These are phyloP conservation scores for Amphiduros pacificus DNA, from an alignment of 2,888 invertebrate genomes.

Conservation along the genomic window DNA sequence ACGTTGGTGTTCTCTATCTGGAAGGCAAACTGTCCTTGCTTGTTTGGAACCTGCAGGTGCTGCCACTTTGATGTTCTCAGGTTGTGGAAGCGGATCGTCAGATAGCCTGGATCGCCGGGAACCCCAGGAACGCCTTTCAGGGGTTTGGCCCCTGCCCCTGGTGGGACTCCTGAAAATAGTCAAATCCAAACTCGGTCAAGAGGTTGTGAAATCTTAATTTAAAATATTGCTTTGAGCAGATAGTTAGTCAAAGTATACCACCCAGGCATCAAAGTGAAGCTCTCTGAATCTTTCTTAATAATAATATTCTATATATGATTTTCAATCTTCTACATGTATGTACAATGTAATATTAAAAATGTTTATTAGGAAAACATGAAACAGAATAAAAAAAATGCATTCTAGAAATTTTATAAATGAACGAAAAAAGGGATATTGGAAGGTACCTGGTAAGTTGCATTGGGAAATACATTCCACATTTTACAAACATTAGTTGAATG, in stretches of 20 bases:
- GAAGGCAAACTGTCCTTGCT: slow-evolving; percentile 20
- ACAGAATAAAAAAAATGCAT: not conserved
- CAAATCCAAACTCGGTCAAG: no score
- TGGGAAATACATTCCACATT: no score
- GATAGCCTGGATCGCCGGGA: slow-evolving; percentile 51
- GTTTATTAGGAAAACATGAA: no score
- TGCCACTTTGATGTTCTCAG: slow-evolving; percentile 21
- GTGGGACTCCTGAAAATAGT: slow-evolving; percentile 31
- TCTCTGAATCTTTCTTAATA: not conserved
- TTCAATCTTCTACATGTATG: no score
- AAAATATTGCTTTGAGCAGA: no score
- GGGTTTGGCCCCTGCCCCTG: slow-evolving; percentile 39
- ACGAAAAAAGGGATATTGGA: not conserved
- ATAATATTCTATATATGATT: no score
- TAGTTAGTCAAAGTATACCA: no score
- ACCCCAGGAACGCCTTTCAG: slow-evolving; percentile 38
- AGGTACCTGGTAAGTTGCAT: no score
- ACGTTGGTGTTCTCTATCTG: slow-evolving; percentile 31
- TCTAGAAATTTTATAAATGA: not conserved
- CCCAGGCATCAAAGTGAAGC: no score
- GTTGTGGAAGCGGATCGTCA: slow-evolving; percentile 45
- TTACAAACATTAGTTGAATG: no score
- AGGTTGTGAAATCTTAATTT: no score
- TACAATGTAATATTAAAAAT: no score
- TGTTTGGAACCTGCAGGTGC: slow-evolving; percentile 20